These are phyloP conservation scores for Limnodromus scolopaceus DNA, from an alignment of 2,797 vertebrate genomes.

Conservation along the genomic window DNA sequence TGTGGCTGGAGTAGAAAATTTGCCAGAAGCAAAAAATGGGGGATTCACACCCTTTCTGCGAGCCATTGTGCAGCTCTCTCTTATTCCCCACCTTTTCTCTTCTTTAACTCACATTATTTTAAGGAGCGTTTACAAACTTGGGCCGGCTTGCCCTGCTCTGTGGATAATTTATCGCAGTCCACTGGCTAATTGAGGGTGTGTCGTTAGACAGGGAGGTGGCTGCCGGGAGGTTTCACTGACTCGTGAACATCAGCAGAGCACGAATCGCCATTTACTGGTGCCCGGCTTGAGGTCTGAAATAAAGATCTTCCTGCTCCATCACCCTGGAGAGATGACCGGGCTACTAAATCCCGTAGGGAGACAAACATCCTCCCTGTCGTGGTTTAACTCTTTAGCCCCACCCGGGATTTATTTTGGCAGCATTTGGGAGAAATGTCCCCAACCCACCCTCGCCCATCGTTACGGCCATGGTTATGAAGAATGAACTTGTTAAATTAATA, in stretches of 20 bases:
- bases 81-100: not conserved
- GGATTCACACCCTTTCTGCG: not conserved
- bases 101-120: not conserved
- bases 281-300: not conserved
- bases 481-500: not conserved
- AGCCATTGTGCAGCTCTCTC: accelerated
- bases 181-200: not conserved
- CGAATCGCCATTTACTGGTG: not conserved
- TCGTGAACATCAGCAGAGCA: not conserved
- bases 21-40: not conserved
- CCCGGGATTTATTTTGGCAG: not conserved
- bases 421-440: not conserved
- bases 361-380: not conserved
- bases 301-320: not conserved
- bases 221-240: not conserved
- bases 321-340: not conserved
- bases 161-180: not conserved
- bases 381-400: not conserved
- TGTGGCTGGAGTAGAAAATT: not conserved
- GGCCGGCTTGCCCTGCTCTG: not conserved
- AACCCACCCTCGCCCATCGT: accelerated
- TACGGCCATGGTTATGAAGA: accelerated
- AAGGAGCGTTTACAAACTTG: not conserved
- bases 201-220: not conserved
- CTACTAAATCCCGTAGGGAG: not conserved